Conservation (phyloP, 1,140 invertebrate species). For the Papilio polyxenes region DNA sequence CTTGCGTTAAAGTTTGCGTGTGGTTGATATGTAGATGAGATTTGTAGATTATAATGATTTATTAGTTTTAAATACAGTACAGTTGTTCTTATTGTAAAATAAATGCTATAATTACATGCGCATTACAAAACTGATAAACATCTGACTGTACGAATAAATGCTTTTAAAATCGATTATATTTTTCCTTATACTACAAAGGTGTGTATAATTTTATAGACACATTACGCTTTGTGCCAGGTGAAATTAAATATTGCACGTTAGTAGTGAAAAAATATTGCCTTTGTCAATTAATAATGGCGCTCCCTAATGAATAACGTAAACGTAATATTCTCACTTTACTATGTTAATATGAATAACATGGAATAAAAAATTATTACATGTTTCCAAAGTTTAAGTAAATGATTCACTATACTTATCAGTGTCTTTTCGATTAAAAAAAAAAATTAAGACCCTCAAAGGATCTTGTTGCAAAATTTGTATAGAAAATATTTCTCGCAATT, state of each 20-base stretch:
- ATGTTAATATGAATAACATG: neutral
- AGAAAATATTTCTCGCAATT: neutral
- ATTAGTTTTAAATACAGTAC: neutral
- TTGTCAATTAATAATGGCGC: neutral
- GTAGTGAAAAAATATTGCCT: neutral
- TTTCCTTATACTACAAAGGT: neutral
- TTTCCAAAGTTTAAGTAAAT: too few relatives aligned
- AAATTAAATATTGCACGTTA: neutral
- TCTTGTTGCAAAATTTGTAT: neutral
- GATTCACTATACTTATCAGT: too few relatives aligned
- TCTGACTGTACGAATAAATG: neutral
- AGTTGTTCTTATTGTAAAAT: neutral
- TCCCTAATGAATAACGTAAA: neutral
- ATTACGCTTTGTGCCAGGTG: neutral
- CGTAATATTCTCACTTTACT: neutral
- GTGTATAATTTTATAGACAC: neutral
- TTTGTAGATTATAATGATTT: constrained; percentile 9
- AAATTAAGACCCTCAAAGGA: neutral
- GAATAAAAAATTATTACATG: neutral
- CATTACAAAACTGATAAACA: neutral
- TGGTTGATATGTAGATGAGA: neutral
- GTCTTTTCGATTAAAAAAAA: too few relatives aligned
- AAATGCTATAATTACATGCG: neutral
- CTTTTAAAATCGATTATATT: neutral
- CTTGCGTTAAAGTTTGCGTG: constrained; percentile 16